Percentiles rank a stretch among this genome's conserved stretches.
phyloP scores from a whole-genome alignment of 2,888 invertebrate species.

The Rhopalosiphum nymphaeae region DNA sequence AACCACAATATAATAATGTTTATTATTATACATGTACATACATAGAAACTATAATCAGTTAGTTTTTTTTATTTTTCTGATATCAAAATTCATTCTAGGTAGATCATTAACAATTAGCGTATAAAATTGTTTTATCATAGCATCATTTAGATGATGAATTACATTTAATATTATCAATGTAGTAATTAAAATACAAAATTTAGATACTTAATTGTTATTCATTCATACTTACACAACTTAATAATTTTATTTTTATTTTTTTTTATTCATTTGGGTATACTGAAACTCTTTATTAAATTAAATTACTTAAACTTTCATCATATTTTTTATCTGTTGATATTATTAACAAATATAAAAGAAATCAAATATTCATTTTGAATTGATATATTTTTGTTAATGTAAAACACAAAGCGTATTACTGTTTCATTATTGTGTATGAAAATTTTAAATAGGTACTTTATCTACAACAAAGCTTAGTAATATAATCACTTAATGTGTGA shows the following conservation, averaged over 20 bases:
- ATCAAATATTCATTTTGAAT: neutral
- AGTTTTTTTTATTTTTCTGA: conserved; percentile 40
- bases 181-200: conserved; percentile 27
- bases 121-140: conserved; percentile 39
- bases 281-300: neutral
- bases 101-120: conserved; percentile 39
- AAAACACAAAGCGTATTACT: neutral
- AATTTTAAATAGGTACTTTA: neutral
- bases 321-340: neutral
- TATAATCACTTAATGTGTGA: neutral
- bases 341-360: neutral
- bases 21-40: conserved; percentile 32
- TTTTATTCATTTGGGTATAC: neutral
- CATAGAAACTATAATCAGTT: conserved; percentile 9
- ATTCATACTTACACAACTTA: neutral
- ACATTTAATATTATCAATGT: conserved; percentile 32
- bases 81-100: conserved; percentile 31
- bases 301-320: neutral
- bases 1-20: neutral
- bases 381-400: neutral
- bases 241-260: neutral
- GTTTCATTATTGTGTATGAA: neutral
- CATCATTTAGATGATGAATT: conserved; percentile 32
- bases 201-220: neutral
- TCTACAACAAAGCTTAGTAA: neutral